A percentile compares a stretch with the other conserved stretches of the same genome.
These are phyloP conservation scores for Calliopsis andreniformis DNA, from an alignment of 1,140 invertebrate species.

Conservation along the genomic window DNA sequence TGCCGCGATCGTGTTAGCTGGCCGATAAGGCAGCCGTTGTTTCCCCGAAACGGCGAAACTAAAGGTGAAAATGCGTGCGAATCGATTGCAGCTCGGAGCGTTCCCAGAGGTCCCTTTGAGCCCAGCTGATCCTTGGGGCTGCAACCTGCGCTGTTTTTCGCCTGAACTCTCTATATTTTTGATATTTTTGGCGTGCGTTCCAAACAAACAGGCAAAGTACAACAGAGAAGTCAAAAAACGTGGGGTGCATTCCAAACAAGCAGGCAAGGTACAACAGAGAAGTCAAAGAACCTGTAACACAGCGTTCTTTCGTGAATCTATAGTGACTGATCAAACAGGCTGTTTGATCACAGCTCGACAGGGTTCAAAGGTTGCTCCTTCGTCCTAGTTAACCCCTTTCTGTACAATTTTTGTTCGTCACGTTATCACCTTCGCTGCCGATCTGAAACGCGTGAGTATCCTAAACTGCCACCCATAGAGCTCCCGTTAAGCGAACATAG, in stretches of 20 bases:
- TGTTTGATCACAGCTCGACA: neutral
- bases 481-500: no score
- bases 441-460: no score
- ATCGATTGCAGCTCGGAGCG: conserved; percentile 6
- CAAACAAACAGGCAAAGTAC: no score
- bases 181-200: neutral
- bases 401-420: no score
- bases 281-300: neutral
- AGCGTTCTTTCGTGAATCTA: no score
- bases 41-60: neutral
- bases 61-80: conserved; percentile 25
- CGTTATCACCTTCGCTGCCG: no score
- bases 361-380: no score
- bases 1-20: conserved; percentile 68
- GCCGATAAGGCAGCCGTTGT: conserved; percentile 42
- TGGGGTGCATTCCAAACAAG: neutral
- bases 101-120: neutral
- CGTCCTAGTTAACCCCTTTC: no score
- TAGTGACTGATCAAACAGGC: no score
- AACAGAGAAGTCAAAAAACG: neutral
- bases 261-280: neutral
- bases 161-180: no score
- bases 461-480: no score
- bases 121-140: neutral
- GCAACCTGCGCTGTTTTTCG: no score